These are phyloP conservation scores for Cromileptes altivelis DNA, from an alignment of 2,113 vertebrate species.

Conservation along the genomic window DNA sequence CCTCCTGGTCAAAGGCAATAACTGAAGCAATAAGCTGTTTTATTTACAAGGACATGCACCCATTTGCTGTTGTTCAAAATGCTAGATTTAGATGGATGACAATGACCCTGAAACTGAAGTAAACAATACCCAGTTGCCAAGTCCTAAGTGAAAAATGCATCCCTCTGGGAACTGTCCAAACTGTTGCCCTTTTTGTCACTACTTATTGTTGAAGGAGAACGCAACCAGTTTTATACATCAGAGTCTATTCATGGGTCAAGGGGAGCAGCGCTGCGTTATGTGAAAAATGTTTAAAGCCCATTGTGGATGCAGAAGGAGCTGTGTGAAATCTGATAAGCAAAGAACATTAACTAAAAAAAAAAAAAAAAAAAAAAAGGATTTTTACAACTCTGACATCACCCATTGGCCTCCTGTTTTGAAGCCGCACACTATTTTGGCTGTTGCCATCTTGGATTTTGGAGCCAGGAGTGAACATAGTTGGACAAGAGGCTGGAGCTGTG, in stretches of 20 bases:
- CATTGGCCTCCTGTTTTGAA: no score
- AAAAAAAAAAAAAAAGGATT: no score
- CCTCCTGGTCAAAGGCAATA: slow-evolving; percentile 43
- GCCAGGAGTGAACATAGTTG: no score
- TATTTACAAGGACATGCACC: slow-evolving; percentile 55
- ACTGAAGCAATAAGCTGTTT: slow-evolving; percentile 34
- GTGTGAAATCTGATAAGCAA: neutral
- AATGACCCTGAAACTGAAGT: slow-evolving; percentile 30
- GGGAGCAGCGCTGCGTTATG: neutral
- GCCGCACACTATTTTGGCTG: no score
- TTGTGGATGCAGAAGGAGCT: neutral
- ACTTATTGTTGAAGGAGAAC: slow-evolving; percentile 6
- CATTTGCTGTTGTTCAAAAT: slow-evolving; percentile 24
- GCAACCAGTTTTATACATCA: neutral
- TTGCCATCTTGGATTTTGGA: no score
- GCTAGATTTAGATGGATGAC: slow-evolving; percentile 34
- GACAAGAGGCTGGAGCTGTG: no score
- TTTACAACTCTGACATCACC: no score
- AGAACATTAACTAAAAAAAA: no score
- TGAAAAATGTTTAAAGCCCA: neutral
- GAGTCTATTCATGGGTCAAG: neutral
- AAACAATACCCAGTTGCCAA: slow-evolving; percentile 23
- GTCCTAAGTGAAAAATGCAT: slow-evolving; percentile 12
- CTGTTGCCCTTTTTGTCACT: neutral
- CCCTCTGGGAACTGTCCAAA: neutral